Conservation (phyloP, 2,797 vertebrate species). For the Smutsia temminckii region DNA sequence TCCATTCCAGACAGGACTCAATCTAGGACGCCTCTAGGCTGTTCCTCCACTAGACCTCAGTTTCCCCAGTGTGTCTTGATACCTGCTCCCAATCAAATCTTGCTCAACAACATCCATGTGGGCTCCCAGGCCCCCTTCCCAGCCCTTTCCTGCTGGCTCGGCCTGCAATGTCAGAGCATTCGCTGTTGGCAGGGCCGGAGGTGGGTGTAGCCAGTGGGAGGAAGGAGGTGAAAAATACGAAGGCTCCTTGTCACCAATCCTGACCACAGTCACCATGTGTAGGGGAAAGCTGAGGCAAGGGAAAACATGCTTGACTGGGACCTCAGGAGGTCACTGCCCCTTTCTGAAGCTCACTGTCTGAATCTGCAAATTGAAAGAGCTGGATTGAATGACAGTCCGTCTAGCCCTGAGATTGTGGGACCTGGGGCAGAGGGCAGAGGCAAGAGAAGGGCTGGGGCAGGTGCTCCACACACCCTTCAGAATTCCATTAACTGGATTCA, state of each 20-base stretch:
- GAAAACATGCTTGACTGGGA: too few relatives aligned
- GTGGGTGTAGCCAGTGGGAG: not conserved
- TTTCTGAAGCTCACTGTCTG: not conserved
- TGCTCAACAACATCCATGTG: not conserved
- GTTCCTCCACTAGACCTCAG: not conserved
- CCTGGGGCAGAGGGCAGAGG: not conserved
- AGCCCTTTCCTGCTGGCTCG: not conserved
- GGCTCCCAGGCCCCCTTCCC: not conserved
- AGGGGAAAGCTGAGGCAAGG: not conserved
- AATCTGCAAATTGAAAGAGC: not conserved
- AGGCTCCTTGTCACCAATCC: not conserved
- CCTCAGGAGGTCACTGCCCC: not conserved
- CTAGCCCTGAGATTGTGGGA: not conserved
- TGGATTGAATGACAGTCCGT: not conserved
- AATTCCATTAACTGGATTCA: conserved; percentile 37
- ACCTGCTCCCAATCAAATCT: not conserved
- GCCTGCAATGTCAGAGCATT: not conserved
- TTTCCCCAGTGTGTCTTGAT: not conserved
- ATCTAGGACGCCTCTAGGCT: not conserved
- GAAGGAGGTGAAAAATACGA: not conserved
- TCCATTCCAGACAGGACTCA: conserved; percentile 1
- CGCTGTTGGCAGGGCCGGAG: not conserved
- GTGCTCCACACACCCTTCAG: not conserved
- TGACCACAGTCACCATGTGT: not conserved
- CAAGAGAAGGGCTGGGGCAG: not conserved